Evolutionary conservation across 2,888 invertebrate species (phyloP).

Genomic region (Brachyptera putata): DNA sequence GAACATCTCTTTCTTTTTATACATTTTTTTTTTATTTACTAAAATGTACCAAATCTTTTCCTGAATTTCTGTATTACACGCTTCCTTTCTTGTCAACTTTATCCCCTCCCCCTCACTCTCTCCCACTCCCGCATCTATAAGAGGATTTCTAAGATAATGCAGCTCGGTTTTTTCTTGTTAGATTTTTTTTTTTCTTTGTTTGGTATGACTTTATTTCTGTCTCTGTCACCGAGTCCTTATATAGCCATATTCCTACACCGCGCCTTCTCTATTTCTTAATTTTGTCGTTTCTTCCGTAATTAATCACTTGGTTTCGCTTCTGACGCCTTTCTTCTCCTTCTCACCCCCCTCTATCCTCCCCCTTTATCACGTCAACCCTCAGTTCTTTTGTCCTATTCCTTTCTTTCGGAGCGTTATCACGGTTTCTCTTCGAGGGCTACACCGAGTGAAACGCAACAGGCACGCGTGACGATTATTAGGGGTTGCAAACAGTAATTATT

Average conservation of each 20-base stretch:
- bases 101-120: neutral
- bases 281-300: constrained; percentile 1
- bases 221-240: neutral
- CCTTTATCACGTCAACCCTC: too few species aligned
- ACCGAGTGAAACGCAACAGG: neutral
- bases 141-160: constrained; percentile 26
- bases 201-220: neutral
- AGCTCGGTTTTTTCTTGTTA: constrained; percentile 16
- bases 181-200: constrained; percentile 11
- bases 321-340: neutral
- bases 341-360: neutral
- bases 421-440: neutral
- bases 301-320: constrained; percentile 4
- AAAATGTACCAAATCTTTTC: constrained; percentile 14
- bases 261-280: constrained; percentile 13
- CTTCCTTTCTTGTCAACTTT: constrained; percentile 14
- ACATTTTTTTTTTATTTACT: constrained; percentile 16
- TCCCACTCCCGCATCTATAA: constrained; percentile 4
- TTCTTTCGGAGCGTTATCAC: constrained; percentile 4
- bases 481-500: constrained; percentile 16
- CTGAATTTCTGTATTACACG: constrained; percentile 1
- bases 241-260: neutral
- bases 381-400: neutral
- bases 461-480: neutral
- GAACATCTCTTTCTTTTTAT: constrained; percentile 7